Conservation (phyloP, 2,113 vertebrate species). For the Dicrurus megarhynchus region DNA sequence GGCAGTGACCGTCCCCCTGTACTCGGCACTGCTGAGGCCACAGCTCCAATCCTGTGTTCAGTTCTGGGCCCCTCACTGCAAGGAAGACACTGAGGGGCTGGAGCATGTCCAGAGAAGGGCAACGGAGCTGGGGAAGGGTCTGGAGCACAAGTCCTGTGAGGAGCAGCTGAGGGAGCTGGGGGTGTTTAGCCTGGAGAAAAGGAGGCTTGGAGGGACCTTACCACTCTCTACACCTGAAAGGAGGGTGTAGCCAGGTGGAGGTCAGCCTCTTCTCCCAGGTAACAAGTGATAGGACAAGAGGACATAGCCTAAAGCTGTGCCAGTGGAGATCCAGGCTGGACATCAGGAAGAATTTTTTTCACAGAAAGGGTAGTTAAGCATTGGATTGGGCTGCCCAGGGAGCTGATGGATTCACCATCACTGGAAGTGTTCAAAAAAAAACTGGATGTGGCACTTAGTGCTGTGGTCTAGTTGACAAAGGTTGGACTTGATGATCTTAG, state of each 20-base stretch:
- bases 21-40: neutral
- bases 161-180: neutral
- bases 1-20: neutral
- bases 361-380: neutral
- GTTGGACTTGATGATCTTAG: neutral
- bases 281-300: neutral
- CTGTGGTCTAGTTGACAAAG: neutral
- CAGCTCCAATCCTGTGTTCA: neutral
- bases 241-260: neutral
- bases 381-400: neutral
- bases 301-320: neutral
- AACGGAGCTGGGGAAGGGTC: neutral
- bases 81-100: neutral
- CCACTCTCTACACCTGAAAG: fast-evolving
- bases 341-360: neutral
- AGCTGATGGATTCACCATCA: neutral
- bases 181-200: neutral
- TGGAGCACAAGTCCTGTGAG: neutral
- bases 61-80: neutral
- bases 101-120: neutral
- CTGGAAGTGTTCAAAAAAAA: neutral
- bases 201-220: neutral
- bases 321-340: neutral
- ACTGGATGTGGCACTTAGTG: neutral
- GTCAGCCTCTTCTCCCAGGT: fast-evolving